Evolutionary conservation across 2,113 vertebrate genomes (phyloP).

Genomic region (Morone saxatilis): DNA sequence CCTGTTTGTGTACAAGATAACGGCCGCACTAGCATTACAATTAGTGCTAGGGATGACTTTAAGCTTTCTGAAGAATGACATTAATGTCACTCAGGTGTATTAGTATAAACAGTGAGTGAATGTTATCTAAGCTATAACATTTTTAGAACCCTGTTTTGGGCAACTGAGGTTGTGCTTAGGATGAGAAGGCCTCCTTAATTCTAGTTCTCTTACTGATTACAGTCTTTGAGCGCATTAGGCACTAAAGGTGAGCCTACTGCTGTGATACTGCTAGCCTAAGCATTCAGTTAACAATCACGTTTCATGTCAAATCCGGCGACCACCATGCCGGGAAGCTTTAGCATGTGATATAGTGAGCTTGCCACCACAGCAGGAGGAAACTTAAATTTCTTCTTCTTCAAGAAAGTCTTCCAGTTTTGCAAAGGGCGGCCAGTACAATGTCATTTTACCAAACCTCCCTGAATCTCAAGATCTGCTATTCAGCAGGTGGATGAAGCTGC

Average conservation of each 20-base stretch:
- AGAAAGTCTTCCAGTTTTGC: slow-evolving; percentile 64
- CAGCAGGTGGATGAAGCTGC: slow-evolving; percentile 64
- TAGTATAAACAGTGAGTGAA: too few relatives aligned
- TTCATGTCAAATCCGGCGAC: slow-evolving; percentile 10
- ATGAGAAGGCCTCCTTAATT: too few relatives aligned
- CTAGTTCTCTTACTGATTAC: too few relatives aligned
- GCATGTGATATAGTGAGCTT: slow-evolving; percentile 32
- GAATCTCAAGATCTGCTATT: slow-evolving; percentile 64
- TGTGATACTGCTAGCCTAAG: too few relatives aligned
- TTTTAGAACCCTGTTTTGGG: too few relatives aligned
- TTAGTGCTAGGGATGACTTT: not conserved
- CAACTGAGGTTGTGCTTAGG: too few relatives aligned
- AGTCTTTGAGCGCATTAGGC: too few relatives aligned
- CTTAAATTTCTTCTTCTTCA: slow-evolving; percentile 54
- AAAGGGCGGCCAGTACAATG: slow-evolving; percentile 61
- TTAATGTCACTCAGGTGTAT: too few relatives aligned
- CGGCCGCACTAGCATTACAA: not conserved
- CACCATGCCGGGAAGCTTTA: slow-evolving; percentile 1
- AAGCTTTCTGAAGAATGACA: slow-evolving; percentile 1
- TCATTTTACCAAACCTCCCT: slow-evolving; percentile 67
- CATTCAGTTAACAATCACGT: slow-evolving; percentile 1
- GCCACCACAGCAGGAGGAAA: slow-evolving; percentile 5
- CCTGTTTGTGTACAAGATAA: slow-evolving; percentile 54
- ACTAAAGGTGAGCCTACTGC: too few relatives aligned
- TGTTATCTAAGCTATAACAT: too few relatives aligned